Conservation (phyloP, 2,797 vertebrate species). For the Bufotes viridis region DNA sequence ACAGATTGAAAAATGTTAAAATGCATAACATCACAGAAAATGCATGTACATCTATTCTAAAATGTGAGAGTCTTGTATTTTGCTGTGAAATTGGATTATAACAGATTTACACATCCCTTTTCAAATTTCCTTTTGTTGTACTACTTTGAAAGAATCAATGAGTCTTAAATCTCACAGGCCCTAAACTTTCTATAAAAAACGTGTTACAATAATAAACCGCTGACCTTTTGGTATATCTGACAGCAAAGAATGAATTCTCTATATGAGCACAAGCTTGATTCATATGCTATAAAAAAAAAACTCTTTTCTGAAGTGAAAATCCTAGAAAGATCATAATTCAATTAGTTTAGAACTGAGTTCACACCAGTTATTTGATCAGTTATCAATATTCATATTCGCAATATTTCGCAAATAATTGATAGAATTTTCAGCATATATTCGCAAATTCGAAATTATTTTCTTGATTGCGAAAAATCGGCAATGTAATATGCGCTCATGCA, state of each 20-base stretch:
- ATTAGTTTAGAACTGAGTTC: too few relatives aligned
- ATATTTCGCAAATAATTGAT: too few relatives aligned
- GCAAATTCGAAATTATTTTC: too few relatives aligned
- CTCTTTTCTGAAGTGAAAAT: background rate
- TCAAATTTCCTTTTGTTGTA: conserved; percentile 29
- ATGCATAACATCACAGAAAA: conserved; percentile 1
- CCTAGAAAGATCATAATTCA: background rate
- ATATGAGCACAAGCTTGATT: background rate
- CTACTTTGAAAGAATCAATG: conserved; percentile 41
- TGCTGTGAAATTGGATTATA: conserved; percentile 25
- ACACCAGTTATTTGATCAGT: too few relatives aligned
- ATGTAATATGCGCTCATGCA: too few relatives aligned
- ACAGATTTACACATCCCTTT: conserved; percentile 30
- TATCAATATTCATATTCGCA: too few relatives aligned
- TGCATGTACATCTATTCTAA: background rate
- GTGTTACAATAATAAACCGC: conserved; percentile 38
- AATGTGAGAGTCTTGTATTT: conserved; percentile 15
- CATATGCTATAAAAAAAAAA: conserved; percentile 19
- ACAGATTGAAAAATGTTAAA: background rate
- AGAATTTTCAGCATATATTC: too few relatives aligned
- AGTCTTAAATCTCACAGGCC: conserved; percentile 16
- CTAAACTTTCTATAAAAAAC: conserved; percentile 40
- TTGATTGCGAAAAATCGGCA: too few relatives aligned
- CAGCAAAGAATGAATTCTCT: conserved; percentile 39
- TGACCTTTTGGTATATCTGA: conserved; percentile 25